Conservation (phyloP, 2,797 vertebrate species). For the Cryptoprocta ferox region DNA sequence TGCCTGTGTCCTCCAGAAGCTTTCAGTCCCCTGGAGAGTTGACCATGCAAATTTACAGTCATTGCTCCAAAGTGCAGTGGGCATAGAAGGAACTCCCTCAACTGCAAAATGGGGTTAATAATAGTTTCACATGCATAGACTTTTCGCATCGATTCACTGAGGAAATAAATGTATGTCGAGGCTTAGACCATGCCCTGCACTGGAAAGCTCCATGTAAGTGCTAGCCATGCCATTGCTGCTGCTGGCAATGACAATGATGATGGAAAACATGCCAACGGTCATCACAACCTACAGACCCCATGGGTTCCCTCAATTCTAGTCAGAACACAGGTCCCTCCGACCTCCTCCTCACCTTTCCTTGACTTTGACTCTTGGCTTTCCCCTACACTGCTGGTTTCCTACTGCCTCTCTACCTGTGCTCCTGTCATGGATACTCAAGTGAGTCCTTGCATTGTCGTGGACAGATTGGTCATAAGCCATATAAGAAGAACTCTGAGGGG, state of each 20-base stretch:
- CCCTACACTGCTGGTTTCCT: background rate
- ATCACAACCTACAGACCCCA: background rate
- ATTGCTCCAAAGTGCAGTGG: background rate
- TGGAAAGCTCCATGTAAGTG: background rate
- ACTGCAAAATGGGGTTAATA: background rate
- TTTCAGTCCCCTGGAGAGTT: background rate
- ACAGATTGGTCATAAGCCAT: background rate
- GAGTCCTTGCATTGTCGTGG: background rate
- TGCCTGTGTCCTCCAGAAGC: background rate
- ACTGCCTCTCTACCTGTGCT: too few species aligned
- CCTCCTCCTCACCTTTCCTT: background rate
- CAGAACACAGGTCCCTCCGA: background rate
- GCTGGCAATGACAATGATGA: accelerated
- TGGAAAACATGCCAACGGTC: background rate
- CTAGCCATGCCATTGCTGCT: too few species aligned
- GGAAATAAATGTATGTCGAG: background rate
- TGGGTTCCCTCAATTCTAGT: background rate
- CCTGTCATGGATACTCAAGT: background rate
- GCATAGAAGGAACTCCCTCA: background rate
- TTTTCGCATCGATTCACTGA: background rate
- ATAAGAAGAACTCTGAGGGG: background rate
- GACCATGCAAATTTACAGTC: background rate
- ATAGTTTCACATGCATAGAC: background rate
- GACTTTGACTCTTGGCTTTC: background rate
- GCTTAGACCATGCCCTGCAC: background rate